Evolutionary conservation across 2,888 invertebrate genomes (phyloP), one percentile per base, ranked within the genome.

Genomic region (Gastrophysa polygoni): DNA sequence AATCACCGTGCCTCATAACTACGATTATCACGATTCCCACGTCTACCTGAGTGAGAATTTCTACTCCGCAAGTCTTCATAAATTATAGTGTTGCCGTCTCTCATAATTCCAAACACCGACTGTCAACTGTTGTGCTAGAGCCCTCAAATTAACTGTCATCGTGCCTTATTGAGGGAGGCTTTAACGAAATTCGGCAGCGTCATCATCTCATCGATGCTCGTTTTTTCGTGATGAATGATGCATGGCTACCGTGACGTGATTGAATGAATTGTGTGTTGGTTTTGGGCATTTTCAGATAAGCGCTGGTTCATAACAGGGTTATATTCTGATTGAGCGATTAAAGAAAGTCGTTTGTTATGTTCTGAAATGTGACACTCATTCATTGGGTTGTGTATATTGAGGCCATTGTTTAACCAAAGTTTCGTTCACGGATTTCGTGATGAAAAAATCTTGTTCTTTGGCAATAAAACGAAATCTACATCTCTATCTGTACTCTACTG

Each of bases 61-160:
- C 59, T 61, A 55, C 57, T 56, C 67, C 67, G 68, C 71, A 64
- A 68, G 56, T 60, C 57, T 65, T 70, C 67, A 72, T 72, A 71
- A 73, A 73, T 73, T 71, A 73, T 67, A 71, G 69, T 59, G 68
- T 68, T 68, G 66, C 66, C 68, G 64, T 64, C 68, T 71, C 70
- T 69, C 71, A 70, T 71, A 72, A 69, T 66, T 62, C 66, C 69
- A 68, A 73, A 73, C 70, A 69, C 73, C 69, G 66, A 73, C 67
- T 71, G 71, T 73, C 71, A 71, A 73, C 69, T 69, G 70, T 69
- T 68, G 59, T 43, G 56, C 64, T 48, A 59, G 57, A 56, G 64
- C 66, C 60, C 60, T 67, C 66, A 69, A 70, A 70, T 68, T 66
- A 69, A 68, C 66, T 70, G 66, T 70, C 68, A 67, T 68, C 68